Evolutionary conservation across 1,140 invertebrate genomes (phyloP).

Genomic region (Orchesella cincta): DNA sequence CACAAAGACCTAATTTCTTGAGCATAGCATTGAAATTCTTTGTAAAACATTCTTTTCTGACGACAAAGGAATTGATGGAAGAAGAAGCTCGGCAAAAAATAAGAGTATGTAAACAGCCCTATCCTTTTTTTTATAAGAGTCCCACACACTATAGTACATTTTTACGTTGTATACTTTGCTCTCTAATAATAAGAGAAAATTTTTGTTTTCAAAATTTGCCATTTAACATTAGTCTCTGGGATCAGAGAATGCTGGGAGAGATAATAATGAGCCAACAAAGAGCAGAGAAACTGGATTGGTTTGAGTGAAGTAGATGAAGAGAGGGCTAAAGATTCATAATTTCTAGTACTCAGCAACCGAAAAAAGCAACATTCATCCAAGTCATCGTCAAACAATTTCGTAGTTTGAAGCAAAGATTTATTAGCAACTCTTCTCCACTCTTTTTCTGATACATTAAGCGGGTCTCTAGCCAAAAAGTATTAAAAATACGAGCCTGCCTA

Average conservation of each 20-base stretch:
- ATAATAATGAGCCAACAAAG: no score
- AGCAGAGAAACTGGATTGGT: no score
- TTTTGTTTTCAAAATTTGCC: no score
- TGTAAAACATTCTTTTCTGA: background rate
- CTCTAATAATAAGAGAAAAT: no score
- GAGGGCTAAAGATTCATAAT: conserved; percentile 2
- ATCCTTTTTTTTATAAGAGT: no score
- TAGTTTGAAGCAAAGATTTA: conserved; percentile 28
- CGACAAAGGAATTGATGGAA: conserved; percentile 4
- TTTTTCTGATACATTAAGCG: background rate
- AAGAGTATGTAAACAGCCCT: no score
- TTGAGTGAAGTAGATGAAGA: background rate
- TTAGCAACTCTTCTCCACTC: conserved; percentile 18
- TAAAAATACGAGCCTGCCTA: no score
- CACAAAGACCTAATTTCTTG: conserved; percentile 18
- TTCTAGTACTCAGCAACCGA: conserved; percentile 10
- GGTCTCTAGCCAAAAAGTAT: background rate
- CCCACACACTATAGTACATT: no score
- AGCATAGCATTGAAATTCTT: conserved; percentile 10
- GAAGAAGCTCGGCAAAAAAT: no score
- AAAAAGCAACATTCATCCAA: conserved; percentile 22
- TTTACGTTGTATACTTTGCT: no score
- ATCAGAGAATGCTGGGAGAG: no score
- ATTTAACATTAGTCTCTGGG: no score
- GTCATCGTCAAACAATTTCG: conserved; percentile 25